These are phyloP conservation scores for Neomorphus geoffroyi DNA, from an alignment of 2,797 vertebrate genomes.

Conservation along the genomic window DNA sequence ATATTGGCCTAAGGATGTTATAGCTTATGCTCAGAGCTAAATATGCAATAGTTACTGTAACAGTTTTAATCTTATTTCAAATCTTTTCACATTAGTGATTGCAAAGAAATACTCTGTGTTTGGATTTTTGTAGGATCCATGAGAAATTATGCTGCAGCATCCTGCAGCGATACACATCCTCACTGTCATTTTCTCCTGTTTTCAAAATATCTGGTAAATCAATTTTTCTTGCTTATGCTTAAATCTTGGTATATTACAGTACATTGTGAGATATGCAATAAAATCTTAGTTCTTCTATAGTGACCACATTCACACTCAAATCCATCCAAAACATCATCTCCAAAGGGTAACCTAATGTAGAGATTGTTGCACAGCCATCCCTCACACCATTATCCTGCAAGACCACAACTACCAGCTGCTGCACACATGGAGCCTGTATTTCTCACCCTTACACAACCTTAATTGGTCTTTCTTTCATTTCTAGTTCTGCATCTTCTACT, in stretches of 20 bases:
- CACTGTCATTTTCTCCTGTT: neutral
- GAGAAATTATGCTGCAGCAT: neutral
- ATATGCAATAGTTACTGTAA: neutral
- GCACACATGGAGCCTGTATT: neutral
- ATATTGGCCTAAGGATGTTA: neutral
- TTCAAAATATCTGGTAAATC: neutral
- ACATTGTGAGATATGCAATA: neutral
- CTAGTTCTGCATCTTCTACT: neutral
- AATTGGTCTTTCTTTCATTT: neutral
- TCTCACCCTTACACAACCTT: neutral
- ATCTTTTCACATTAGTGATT: neutral
- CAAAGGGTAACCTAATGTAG: neutral
- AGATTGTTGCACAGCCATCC: neutral
- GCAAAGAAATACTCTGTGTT: neutral
- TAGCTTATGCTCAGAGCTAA: neutral
- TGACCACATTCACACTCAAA: neutral
- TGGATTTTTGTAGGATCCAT: neutral
- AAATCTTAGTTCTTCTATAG: neutral
- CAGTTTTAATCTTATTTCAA: neutral
- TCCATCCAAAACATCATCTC: neutral
- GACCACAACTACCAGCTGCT: neutral
- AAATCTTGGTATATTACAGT: neutral
- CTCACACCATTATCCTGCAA: neutral
- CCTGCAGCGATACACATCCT: neutral
- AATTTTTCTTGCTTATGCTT: neutral